Evolutionary conservation across 1,140 invertebrate species (phyloP), one percentile per base, ranked within the genome.

Genomic region (Eueides isabella): DNA sequence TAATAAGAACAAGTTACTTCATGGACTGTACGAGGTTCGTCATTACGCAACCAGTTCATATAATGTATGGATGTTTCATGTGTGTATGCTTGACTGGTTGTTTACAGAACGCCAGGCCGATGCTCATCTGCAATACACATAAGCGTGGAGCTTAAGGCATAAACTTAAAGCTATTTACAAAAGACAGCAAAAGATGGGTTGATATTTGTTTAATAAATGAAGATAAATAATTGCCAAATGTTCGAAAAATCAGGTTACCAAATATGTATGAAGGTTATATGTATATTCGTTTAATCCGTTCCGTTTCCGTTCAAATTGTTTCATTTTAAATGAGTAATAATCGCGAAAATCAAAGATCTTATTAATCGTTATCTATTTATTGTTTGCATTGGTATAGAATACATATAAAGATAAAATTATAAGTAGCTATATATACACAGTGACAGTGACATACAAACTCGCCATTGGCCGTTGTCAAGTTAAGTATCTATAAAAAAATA

Each of bases 31-130:
- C 61, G 48, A 26, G 48, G 48, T 23, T 55, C 48, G 69, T 70
- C 35, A 80, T 79, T 79, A 76, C 75, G 71, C 65, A 68, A 82
- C 67, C 77, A 78, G 74, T 74, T 61, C 66, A 33, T 61, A 79
- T 78, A 69, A 78, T 69, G 75, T 75, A 68, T 63, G 67, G 64
- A 69, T 64, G 67, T 72, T 87, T 82, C 73, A 79, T 76, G 79
- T 84, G 28, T 81, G 78, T 83, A 80, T 82, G 78, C 81, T 81
- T 80, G 66, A 81, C 76, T 82, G 74, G 74, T 75, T 85, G 79
- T 87, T 85, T 85, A 80, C 81, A 79, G 77, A 84, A 73, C 76
- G 77, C 71, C 72, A 77, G 76, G 80, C 64, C 63, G 76, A 77
- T 74, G 71, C 78, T 74, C 67, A 74, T 74, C 73, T 67, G 62